Conservation (phyloP, 2,888 invertebrate genomes). For the Tetragonisca angustula region DNA sequence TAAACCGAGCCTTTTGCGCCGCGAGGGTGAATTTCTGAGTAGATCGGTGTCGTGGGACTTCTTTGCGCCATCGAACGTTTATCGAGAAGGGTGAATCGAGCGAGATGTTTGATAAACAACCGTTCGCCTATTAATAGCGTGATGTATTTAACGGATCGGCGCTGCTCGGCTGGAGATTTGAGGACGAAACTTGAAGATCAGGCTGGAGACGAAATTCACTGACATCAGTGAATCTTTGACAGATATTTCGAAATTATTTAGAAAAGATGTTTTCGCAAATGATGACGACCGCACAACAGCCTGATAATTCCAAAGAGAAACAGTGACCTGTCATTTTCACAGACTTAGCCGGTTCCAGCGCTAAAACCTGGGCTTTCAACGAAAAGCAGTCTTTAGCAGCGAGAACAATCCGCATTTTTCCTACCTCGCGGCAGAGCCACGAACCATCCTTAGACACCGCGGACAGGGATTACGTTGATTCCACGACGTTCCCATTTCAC, state of each 20-base stretch:
- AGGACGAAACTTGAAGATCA: not conserved
- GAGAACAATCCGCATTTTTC: not conserved
- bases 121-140: not conserved
- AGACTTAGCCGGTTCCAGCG: not conserved
- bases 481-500: not conserved
- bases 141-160: not conserved
- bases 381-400: not conserved
- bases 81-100: not conserved
- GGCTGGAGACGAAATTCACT: not conserved
- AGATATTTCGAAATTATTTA: not conserved
- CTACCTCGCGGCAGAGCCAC: not conserved
- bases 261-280: not conserved
- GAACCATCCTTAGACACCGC: not conserved
- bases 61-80: not conserved
- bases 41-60: not conserved
- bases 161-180: not conserved
- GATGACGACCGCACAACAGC: not conserved
- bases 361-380: not conserved
- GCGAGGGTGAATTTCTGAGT: not conserved
- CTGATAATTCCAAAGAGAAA: not conserved
- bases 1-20: slow-evolving; percentile 20
- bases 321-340: not conserved
- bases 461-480: not conserved
- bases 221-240: too few species aligned
- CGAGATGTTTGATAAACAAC: not conserved